Conservation (phyloP, 1,140 invertebrate genomes). For the Hylaeus anthracinus region DNA sequence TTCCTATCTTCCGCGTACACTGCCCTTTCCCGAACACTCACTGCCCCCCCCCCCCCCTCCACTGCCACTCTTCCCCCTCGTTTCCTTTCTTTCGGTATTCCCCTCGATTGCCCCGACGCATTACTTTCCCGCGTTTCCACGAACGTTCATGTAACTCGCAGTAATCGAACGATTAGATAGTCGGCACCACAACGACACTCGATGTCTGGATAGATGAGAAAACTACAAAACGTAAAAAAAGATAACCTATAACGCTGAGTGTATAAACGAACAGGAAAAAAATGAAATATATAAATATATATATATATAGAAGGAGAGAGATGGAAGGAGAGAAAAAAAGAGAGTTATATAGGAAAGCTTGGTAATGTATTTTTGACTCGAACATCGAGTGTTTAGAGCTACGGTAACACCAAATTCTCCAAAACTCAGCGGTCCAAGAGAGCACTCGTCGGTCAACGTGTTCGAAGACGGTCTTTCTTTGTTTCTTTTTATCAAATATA, state of each 20-base stretch:
- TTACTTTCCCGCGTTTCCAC: conserved; percentile 38
- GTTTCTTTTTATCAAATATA: conserved; percentile 29
- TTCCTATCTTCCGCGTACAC: no score
- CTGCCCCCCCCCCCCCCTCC: neutral
- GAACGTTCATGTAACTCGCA: conserved; percentile 32
- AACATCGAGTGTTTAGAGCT: conserved; percentile 68
- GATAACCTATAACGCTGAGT: conserved; percentile 64
- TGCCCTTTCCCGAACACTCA: neutral
- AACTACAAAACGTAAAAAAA: conserved; percentile 45
- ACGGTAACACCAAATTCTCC: conserved; percentile 36
- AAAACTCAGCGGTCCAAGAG: conserved; percentile 55
- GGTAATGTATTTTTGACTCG: conserved; percentile 70
- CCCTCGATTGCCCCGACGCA: conserved; percentile 5
- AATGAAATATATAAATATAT: conserved; percentile 27
- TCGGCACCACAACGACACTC: conserved; percentile 60
- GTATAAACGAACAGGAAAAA: conserved; percentile 63
- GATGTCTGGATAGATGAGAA: conserved; percentile 67
- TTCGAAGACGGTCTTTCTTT: conserved; percentile 23
- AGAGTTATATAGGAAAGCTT: conserved; percentile 67
- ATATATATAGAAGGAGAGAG: conserved; percentile 34
- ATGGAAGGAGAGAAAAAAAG: conserved; percentile 7
- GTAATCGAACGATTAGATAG: conserved; percentile 55
- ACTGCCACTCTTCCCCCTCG: neutral
- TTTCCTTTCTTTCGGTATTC: conserved; percentile 4
- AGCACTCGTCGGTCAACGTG: conserved; percentile 14